These are phyloP conservation scores for Polymixis lichenea DNA, from an alignment of 2,888 invertebrate genomes.

Conservation along the genomic window DNA sequence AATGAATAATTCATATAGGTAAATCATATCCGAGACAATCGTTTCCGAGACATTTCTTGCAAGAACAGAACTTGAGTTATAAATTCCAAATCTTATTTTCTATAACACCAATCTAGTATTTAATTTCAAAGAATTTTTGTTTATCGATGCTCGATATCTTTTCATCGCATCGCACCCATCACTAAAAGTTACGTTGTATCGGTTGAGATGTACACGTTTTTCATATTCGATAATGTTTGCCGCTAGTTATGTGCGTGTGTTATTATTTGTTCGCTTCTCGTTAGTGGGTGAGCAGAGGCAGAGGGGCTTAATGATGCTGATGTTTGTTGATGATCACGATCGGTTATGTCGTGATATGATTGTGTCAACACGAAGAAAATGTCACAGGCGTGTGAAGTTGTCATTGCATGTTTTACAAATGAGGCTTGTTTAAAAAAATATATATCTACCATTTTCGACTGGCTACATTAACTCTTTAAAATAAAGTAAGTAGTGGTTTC, in stretches of 20 bases:
- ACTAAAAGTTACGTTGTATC: slow-evolving; percentile 68
- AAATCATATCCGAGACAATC: no score
- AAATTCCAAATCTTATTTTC: no score
- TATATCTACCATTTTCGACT: neutral
- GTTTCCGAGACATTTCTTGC: neutral
- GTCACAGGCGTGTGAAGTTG: neutral
- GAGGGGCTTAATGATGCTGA: neutral
- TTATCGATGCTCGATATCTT: slow-evolving; percentile 26
- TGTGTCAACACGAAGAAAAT: neutral
- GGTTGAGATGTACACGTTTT: slow-evolving; percentile 73
- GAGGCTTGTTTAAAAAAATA: neutral
- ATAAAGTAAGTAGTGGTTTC: neutral
- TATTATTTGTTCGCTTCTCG: slow-evolving; percentile 50
- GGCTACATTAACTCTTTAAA: neutral
- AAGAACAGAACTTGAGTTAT: neutral
- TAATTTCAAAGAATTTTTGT: neutral
- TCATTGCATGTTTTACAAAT: neutral
- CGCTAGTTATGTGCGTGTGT: slow-evolving; percentile 60
- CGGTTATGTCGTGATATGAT: neutral
- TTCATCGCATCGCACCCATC: slow-evolving; percentile 48
- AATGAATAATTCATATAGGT: no score
- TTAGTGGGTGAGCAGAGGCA: slow-evolving; percentile 35
- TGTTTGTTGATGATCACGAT: slow-evolving; percentile 7
- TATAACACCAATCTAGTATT: neutral
- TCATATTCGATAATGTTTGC: slow-evolving; percentile 67